Evolutionary conservation across 1,140 invertebrate genomes (phyloP).

Genomic region (Meloidogyne exigua): DNA sequence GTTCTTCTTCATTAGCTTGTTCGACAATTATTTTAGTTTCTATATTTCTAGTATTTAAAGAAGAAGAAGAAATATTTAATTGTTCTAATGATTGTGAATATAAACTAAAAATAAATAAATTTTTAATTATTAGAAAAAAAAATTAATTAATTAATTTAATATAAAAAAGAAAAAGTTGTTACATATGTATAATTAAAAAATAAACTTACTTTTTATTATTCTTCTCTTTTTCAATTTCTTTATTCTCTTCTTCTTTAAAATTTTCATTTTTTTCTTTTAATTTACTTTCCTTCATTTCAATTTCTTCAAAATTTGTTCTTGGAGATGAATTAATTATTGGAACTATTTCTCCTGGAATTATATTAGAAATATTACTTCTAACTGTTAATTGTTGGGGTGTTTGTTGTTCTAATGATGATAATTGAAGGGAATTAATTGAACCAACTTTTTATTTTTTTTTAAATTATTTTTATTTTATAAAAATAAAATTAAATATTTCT

Average conservation of each 20-base stretch:
- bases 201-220: no score
- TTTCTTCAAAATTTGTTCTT: neutral
- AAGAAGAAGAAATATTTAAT: neutral
- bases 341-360: neutral
- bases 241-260: neutral
- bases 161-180: no score
- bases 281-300: neutral
- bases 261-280: neutral
- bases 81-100: neutral
- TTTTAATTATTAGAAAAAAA: neutral
- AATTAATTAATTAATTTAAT: no score
- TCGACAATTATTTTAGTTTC: constrained; percentile 1
- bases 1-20: neutral
- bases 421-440: neutral
- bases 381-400: neutral
- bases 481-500: no score
- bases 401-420: neutral
- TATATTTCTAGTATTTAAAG: neutral
- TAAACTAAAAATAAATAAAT: neutral
- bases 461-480: no score
- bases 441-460: neutral
- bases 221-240: neutral
- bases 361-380: neutral
- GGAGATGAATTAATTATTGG: neutral
- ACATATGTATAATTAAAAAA: no score